These are phyloP conservation scores for Ciconia stormi DNA, from an alignment of 2,113 vertebrate species.

Conservation along the genomic window DNA sequence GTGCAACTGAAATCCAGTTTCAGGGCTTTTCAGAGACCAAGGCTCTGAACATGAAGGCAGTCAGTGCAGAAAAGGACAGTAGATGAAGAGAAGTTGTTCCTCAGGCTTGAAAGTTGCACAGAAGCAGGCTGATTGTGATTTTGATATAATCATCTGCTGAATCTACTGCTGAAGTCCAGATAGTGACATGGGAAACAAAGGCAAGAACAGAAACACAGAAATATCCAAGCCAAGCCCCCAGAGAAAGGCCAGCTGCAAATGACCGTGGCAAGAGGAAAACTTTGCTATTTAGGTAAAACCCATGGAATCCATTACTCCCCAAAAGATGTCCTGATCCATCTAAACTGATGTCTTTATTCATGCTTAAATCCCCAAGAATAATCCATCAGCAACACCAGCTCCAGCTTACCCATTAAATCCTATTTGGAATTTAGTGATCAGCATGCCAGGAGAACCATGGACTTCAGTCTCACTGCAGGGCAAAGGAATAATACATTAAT, in stretches of 20 bases:
- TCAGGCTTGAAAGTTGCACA: background rate
- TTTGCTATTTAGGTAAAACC: background rate
- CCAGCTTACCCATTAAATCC: constrained; percentile 41
- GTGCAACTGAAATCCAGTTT: constrained; percentile 23
- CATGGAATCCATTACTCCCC: background rate
- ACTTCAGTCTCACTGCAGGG: background rate
- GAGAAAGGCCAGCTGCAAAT: background rate
- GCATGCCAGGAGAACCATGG: background rate
- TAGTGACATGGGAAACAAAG: background rate
- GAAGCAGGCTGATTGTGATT: background rate
- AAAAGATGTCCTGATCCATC: background rate
- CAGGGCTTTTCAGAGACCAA: background rate
- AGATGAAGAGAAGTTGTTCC: background rate
- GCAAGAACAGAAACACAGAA: background rate
- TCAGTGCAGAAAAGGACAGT: background rate
- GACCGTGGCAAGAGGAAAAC: background rate
- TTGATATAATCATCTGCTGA: background rate
- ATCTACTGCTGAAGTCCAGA: background rate
- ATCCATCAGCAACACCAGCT: constrained; percentile 32
- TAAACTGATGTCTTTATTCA: constrained; percentile 30
- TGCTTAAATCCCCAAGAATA: constrained; percentile 42
- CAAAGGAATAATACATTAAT: background rate
- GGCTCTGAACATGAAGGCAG: background rate
- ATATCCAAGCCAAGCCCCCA: background rate
- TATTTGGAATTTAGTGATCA: constrained; percentile 41